phyloP scores from a whole-genome alignment of 2,888 invertebrate genomes.

The Norana najaformis region DNA sequence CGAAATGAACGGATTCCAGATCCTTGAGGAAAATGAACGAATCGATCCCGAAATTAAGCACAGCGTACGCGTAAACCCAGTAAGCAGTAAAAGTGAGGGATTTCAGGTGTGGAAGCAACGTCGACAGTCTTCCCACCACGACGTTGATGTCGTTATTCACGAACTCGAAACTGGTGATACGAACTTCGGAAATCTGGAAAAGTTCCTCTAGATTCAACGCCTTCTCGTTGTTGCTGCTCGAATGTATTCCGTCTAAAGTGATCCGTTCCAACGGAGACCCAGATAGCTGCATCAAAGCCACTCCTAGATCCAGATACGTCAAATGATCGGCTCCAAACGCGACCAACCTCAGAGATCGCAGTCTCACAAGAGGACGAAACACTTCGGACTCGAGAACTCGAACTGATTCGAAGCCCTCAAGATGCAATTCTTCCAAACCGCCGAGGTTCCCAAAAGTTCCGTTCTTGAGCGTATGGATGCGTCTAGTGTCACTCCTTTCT shows the following conservation, averaged over 20 bases:
- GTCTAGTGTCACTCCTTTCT: not conserved
- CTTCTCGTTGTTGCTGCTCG: not conserved
- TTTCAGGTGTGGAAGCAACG: not conserved
- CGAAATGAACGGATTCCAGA: not conserved
- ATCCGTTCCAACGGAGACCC: not conserved
- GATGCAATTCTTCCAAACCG: not conserved
- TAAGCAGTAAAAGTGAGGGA: not conserved
- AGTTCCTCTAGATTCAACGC: not conserved
- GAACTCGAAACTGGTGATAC: not conserved
- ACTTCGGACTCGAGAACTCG: not conserved
- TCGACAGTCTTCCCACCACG: not conserved
- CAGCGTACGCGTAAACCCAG: not conserved
- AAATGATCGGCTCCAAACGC: not conserved
- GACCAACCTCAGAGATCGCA: not conserved
- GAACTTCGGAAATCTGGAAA: not conserved
- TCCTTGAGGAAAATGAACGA: not conserved
- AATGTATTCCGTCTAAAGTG: not conserved
- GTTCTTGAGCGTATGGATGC: not conserved
- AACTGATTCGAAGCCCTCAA: not conserved
- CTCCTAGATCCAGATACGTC: not conserved
- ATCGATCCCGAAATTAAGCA: not conserved
- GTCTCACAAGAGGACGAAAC: not conserved
- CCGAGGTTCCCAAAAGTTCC: not conserved
- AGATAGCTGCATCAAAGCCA: not conserved
- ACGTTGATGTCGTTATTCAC: not conserved